Evolutionary conservation across 2,888 invertebrate species (phyloP).

Genomic region (Harpagoxenus sublaevis): DNA sequence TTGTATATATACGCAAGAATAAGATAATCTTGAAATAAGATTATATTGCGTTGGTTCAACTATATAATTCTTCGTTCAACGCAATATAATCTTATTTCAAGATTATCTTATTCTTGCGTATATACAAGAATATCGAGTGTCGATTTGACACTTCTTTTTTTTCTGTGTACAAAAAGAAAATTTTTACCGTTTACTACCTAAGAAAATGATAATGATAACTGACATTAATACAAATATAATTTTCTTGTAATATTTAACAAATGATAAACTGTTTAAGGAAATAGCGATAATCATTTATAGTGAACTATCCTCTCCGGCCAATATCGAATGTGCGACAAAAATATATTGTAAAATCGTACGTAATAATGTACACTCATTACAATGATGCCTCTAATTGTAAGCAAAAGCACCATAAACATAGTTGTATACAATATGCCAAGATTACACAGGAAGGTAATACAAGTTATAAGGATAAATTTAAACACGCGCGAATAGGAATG

Average conservation of each 20-base stretch:
- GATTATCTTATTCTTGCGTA: too few relatives aligned
- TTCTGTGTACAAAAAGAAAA: background rate
- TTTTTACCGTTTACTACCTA: background rate
- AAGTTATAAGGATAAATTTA: conserved; percentile 19
- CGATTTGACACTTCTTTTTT: too few relatives aligned
- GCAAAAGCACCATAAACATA: background rate
- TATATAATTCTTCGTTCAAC: too few relatives aligned
- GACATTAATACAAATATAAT: background rate
- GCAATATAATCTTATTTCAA: too few relatives aligned
- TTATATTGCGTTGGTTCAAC: too few relatives aligned
- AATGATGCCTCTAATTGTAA: background rate
- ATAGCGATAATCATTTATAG: background rate
- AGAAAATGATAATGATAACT: background rate
- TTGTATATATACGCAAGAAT: too few relatives aligned
- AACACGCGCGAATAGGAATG: conserved; percentile 4
- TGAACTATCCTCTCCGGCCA: background rate
- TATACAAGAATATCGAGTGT: too few relatives aligned
- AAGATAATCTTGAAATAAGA: too few relatives aligned
- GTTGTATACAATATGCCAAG: background rate
- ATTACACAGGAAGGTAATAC: conserved; percentile 21
- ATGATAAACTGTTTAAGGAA: background rate
- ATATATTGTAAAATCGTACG: background rate
- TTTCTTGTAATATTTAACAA: background rate
- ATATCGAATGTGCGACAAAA: background rate
- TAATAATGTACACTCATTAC: background rate